Base-by-base conservation (phyloP, 2,113 vertebrate species). In the Bettongia penicillata region DNA sequence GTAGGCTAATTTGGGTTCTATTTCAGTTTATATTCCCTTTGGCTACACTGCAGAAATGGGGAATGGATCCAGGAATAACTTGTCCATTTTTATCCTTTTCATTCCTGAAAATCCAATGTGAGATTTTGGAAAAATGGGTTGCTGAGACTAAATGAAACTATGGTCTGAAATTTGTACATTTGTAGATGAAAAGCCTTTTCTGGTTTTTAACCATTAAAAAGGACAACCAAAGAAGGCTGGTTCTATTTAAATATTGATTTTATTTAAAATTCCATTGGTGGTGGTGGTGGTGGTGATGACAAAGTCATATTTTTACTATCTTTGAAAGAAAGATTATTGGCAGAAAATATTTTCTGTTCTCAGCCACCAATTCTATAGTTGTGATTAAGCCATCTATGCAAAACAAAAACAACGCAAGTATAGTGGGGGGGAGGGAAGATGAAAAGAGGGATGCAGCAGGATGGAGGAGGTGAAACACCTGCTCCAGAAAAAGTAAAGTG, bases 51-150 rank as follows among this genome's bases (percentile, higher is more conserved):
- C 90, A n/a, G 89, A 23, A 14, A 28, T 23, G 91, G 11, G 89
- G 12, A 53, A 52, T 31, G 68, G n/a, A 51, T 91, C 94, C 61
- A 89, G 53, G 37, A 94, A 97, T 57, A 90, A 91, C 25, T 10
- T 89, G 94, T 93, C 96, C 96, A 28, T 91, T 95, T 96, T 91
- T 52, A 93, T 53, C 84, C 94, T 68, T 37, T 57, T 94, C 93
- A 95, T 90, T 96, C 89, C 95, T 96, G 91, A 92, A 93, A 93
- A 93, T 94, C 57, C 90, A 93, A 52, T 31, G 90, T 61, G 93
- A 77, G 77, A 91, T 77, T 93, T 91, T 93, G 94, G 90, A 43
- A 84, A 53, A 50, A 43, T 90, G 51, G 48, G 37, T 24, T 91
- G 23, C 61, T 84, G 92, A 43, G 90, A 89, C 92, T 61, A 93